phyloP scores from a whole-genome alignment of 2,113 vertebrate species.

The Pituophis catenifer region DNA sequence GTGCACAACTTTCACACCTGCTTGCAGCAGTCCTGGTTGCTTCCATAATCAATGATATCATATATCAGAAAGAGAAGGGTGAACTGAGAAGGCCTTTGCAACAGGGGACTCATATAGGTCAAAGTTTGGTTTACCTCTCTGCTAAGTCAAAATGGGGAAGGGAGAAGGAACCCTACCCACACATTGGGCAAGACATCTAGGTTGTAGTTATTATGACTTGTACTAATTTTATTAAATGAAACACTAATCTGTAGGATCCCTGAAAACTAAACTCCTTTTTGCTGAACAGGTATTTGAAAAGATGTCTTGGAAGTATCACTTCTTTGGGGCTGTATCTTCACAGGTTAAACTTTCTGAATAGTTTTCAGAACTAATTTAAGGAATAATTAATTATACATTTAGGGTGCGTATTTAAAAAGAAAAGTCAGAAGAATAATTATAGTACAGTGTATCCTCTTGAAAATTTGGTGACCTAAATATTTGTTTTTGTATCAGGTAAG shows the following conservation, averaged over 20 bases:
- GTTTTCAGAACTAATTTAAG: slow-evolving; percentile 13
- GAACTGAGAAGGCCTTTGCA: background rate
- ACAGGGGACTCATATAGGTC: background rate
- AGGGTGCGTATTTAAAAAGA: background rate
- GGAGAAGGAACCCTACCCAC: background rate
- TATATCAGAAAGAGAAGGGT: background rate
- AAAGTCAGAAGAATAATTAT: background rate
- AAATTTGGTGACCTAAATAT: background rate
- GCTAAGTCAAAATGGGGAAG: background rate
- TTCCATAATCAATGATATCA: background rate
- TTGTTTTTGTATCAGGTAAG: background rate
- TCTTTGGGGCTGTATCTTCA: slow-evolving; percentile 1
- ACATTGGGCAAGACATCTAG: background rate
- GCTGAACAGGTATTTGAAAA: background rate
- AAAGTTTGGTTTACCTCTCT: background rate
- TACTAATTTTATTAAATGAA: background rate
- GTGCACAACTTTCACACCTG: background rate
- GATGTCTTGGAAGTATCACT: background rate
- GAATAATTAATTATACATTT: background rate
- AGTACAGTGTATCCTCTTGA: background rate
- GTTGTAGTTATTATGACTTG: background rate
- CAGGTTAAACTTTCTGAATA: background rate
- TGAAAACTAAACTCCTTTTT: background rate
- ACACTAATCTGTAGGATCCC: background rate
- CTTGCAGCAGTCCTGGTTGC: background rate